Evolutionary conservation across 2,113 vertebrate species (phyloP).

Genomic region (Paracyprichromis sp.): DNA sequence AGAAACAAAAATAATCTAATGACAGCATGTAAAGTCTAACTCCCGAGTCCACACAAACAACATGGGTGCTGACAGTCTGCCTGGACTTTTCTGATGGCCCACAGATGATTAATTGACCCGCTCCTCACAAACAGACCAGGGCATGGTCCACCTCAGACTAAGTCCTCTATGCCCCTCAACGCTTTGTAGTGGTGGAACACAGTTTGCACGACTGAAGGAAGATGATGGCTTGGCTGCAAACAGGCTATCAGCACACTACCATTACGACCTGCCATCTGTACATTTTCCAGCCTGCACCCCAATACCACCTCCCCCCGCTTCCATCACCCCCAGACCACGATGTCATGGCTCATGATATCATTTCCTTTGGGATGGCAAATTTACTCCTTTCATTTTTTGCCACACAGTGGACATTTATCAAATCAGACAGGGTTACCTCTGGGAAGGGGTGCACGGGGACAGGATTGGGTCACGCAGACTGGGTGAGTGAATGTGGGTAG

Average conservation of each 20-base stretch:
- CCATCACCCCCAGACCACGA: slow-evolving; percentile 45
- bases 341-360: slow-evolving; percentile 72
- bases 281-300: slow-evolving; percentile 55
- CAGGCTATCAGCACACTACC: slow-evolving; percentile 69
- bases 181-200: background rate
- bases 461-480: slow-evolving; percentile 58
- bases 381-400: slow-evolving; percentile 58
- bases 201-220: slow-evolving; percentile 18
- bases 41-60: slow-evolving; percentile 57
- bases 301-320: background rate
- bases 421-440: slow-evolving; percentile 62
- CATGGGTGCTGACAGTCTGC: slow-evolving; percentile 47
- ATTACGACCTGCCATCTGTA: slow-evolving; percentile 63
- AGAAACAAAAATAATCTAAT: slow-evolving; percentile 42
- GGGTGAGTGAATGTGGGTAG: slow-evolving; percentile 46
- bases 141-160: slow-evolving; percentile 21
- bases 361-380: slow-evolving; percentile 66
- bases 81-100: slow-evolving; percentile 35
- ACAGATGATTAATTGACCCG: slow-evolving; percentile 61
- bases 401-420: slow-evolving; percentile 66
- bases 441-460: slow-evolving; percentile 48
- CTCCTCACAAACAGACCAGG: slow-evolving; percentile 10
- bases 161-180: background rate
- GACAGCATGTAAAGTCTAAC: slow-evolving; percentile 22
- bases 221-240: slow-evolving; percentile 62